Base-by-base conservation (phyloP, 2,113 vertebrate species). In the Urocynchramus pylzowi region DNA sequence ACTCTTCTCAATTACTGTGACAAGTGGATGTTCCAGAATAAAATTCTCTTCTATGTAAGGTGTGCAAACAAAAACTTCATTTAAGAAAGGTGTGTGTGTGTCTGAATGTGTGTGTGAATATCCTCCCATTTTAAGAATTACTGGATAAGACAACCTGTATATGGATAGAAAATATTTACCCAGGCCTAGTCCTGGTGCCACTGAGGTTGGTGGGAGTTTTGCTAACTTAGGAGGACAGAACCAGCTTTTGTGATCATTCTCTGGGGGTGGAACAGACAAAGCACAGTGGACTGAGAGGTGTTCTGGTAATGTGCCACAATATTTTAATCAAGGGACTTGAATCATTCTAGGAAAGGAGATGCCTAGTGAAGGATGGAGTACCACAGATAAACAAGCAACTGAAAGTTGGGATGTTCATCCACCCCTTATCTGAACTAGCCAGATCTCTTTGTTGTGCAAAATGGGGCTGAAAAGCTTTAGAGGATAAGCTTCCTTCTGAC, bases 381-480 rank as follows among this genome's bases (percentile, higher is more conserved):
- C 15, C 31, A 71, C 70, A 95, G 93, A 96, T 94, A 96, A 95
- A 94, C 69, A 73, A 85, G 75, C 89, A 89, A 88, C 89, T 84
- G 94, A 95, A 96, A 91, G 33, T 74, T 83, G 79, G 91, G 90
- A 88, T 90, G 75, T 69, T 95, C 78, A 47, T 70, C 50, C 68
- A 70, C 7, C 11, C 39, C 50, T 97, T 97, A 97, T 97, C 94
- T 96, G 84, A 91, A 74, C 23, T 22, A 82, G 23, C 78, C 94
- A 97, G 93, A 77, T 77, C 95, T 85, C 91, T 96, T 96, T 96
- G 87, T 91, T 94, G 85, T 96, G 92, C 85, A 96, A 94, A 97
- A 81, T 19, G 22, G 23, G 47, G 9, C 35, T 86, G 82, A 74
- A 77, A 86, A 93, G 30, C 63, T 77, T 70, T 17, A 0, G 5